Evolutionary conservation across 2,797 vertebrate species (phyloP).

Genomic region (Ataeniobius toweri): DNA sequence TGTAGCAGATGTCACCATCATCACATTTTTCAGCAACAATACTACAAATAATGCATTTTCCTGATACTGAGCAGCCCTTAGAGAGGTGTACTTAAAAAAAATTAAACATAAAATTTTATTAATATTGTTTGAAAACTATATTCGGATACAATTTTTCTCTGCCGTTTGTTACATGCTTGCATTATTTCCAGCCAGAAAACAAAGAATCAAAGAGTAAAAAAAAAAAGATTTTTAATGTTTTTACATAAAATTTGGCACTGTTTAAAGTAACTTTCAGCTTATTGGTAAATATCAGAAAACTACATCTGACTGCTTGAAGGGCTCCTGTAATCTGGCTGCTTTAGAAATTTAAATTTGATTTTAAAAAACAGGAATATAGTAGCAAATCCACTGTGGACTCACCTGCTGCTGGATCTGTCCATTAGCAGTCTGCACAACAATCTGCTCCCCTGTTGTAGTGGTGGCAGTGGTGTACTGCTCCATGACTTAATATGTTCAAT

Average conservation of each 20-base stretch:
- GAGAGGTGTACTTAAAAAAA: not conserved
- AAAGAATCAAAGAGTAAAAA: not conserved
- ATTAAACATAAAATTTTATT: not conserved
- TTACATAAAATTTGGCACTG: not conserved
- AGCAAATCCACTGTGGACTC: slow-evolving; percentile 21
- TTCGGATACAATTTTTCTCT: not conserved
- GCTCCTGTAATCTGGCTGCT: not conserved
- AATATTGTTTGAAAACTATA: not conserved
- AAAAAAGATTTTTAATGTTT: not conserved
- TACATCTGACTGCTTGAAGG: not conserved
- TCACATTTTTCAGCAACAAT: too few species aligned
- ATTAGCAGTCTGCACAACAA: slow-evolving; percentile 90
- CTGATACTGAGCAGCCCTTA: not conserved
- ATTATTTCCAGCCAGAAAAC: not conserved
- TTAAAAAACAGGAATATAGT: not conserved
- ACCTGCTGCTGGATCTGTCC: slow-evolving; percentile 97
- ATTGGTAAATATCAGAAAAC: not conserved
- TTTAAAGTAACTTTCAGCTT: not conserved
- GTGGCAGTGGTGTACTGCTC: slow-evolving; percentile 92
- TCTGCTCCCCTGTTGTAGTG: slow-evolving; percentile 92
- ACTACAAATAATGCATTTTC: too few species aligned
- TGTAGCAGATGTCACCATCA: not conserved
- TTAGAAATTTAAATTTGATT: not conserved
- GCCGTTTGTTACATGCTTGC: not conserved
- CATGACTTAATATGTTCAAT: slow-evolving; percentile 74